These are phyloP conservation scores for Epinephelus malabaricus DNA, from an alignment of 2,797 vertebrate species.

Conservation along the genomic window DNA sequence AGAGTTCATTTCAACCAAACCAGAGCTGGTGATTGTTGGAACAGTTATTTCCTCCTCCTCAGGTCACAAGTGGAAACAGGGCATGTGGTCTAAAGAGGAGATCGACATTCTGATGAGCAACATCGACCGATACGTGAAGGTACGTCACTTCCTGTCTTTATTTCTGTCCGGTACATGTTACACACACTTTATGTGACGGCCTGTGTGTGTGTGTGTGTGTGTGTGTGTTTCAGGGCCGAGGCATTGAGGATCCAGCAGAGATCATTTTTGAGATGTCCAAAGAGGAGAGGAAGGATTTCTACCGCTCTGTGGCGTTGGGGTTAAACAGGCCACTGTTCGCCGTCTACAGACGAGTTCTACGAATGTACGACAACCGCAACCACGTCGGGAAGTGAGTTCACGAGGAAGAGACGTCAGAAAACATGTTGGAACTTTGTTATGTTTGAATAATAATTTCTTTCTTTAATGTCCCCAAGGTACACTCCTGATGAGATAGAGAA, in stretches of 20 bases:
- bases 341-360: constrained; percentile 96
- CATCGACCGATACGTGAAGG: constrained; percentile 97
- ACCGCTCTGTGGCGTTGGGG: constrained; percentile 97
- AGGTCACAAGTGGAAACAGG: constrained; percentile 99
- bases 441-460: neutral
- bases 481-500: constrained; percentile 96
- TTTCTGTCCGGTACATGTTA: neutral
- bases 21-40: too few species aligned
- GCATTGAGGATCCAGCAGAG: constrained; percentile 97
- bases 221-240: constrained; percentile 87
- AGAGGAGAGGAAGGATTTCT: constrained; percentile 99
- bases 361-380: constrained; percentile 99
- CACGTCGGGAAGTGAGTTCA: constrained; percentile 97
- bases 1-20: too few species aligned
- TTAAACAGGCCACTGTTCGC: constrained; percentile 97
- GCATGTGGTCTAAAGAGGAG: constrained; percentile 99
- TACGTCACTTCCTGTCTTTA: constrained; percentile 57
- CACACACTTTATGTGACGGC: neutral
- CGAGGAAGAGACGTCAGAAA: fast-evolving
- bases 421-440: fast-evolving
- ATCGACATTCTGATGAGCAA: constrained; percentile 98
- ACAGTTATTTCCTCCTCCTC: constrained; percentile 13
- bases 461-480: constrained; percentile 83
- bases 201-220: neutral
- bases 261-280: constrained; percentile 99